Evolutionary conservation across 2,797 vertebrate species (phyloP), one percentile per base, ranked within the genome.

Genomic region (Chelon labrosus): DNA sequence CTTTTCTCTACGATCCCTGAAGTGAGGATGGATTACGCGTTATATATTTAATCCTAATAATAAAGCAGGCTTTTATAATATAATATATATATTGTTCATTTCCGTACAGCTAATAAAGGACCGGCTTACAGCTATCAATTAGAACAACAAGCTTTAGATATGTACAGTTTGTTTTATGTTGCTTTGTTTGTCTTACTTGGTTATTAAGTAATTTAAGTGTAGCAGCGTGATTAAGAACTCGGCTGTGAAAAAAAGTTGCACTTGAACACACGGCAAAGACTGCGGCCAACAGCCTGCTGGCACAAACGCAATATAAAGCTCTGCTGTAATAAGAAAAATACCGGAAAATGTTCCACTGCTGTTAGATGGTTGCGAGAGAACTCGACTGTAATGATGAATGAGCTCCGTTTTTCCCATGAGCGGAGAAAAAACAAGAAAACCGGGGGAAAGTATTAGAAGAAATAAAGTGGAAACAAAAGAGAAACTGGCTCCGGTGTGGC

Each of bases 401-500:
- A 85, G 74, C 68, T 77, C 52, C 35, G 73, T n/a, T 53, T 83
- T 62, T 86, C 70, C 70, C 52, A 38, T 1, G 38, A 71, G 83
- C 39, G 42, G 37, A 56, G 31, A n/a, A n/a, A 63, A 75, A 79
- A 77, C 51, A 50, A 73, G 70, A 55, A 39, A 68, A 35, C 14
- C 1, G 17, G 47, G 20, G 50, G 20, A 66, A 75, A 79, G 56
- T 65, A 73, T 82, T 79, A 79, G 55, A 75, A 66, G 68, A 77
- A 83, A 82, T 71, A 80, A 87, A 88, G 74, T 55, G 63, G 70
- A 73, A 80, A 82, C 77, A 75, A 82, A 80, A 71, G 31, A 67
- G 66, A 83, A 85, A 83, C 65, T 80, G 77, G 79, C 81, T 85
- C 17, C 67, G 38, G 77, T 50, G 61, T 55, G 60, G 38, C 44